Conservation (phyloP, 1,140 invertebrate genomes). For the Plutomurus gul region DNA sequence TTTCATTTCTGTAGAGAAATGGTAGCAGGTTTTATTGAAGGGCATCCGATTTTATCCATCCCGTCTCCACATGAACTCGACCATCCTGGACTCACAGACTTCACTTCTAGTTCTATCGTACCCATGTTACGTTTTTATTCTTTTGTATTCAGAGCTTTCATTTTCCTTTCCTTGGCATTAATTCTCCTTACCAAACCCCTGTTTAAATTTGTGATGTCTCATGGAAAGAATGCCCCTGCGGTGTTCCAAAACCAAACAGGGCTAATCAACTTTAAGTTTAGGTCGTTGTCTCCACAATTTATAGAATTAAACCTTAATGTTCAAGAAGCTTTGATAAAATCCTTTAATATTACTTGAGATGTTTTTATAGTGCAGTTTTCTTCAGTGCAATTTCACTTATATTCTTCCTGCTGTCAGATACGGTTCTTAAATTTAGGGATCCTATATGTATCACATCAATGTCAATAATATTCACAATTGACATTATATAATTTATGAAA, state of each 20-base stretch:
- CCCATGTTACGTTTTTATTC: constrained; percentile 51
- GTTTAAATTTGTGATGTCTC: constrained; percentile 8
- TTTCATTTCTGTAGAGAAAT: neutral
- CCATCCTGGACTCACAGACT: constrained; percentile 47
- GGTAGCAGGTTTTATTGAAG: constrained; percentile 37
- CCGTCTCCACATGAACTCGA: constrained; percentile 41
- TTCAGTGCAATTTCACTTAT: too few relatives aligned
- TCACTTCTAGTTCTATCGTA: constrained; percentile 38
- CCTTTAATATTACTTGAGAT: too few relatives aligned
- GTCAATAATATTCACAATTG: too few relatives aligned
- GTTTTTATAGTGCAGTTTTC: too few relatives aligned
- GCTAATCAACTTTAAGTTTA: constrained; percentile 11
- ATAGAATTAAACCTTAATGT: neutral
- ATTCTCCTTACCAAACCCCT: constrained; percentile 40
- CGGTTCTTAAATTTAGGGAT: too few relatives aligned
- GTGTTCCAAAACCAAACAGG: constrained; percentile 41
- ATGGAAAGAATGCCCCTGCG: constrained; percentile 41
- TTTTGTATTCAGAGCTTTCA: constrained; percentile 40
- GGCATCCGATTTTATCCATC: constrained; percentile 42
- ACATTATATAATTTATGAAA: too few relatives aligned
- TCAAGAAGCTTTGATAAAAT: too few relatives aligned
- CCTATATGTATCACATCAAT: too few relatives aligned
- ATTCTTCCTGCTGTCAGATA: too few relatives aligned
- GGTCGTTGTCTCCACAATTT: neutral
- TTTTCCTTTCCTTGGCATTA: constrained; percentile 35